phyloP scores from a whole-genome alignment of 2,888 invertebrate genomes.

The Rhingia campestris region DNA sequence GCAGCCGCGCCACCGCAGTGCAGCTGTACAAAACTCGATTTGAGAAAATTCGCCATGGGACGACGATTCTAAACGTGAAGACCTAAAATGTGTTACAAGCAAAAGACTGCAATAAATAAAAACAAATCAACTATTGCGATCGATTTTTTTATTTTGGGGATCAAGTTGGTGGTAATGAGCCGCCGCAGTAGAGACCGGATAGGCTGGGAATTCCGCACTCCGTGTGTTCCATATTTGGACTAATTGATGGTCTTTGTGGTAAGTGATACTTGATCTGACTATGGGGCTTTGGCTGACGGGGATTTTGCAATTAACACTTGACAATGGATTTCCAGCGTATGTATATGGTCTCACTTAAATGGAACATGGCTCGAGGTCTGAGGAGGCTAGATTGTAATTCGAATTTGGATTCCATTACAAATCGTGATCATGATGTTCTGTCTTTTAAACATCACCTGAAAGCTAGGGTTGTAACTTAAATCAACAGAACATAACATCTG shows the following conservation, averaged over 20 bases:
- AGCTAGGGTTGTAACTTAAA: no score
- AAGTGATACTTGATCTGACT: slow-evolving; percentile 59
- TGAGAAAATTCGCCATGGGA: slow-evolving; percentile 44
- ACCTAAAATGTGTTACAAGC: slow-evolving; percentile 61
- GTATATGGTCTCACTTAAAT: slow-evolving; percentile 16
- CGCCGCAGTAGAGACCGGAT: slow-evolving; percentile 17
- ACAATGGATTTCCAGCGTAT: slow-evolving; percentile 32
- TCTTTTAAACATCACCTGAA: no score
- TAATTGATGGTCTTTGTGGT: slow-evolving; percentile 53
- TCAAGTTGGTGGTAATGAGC: slow-evolving; percentile 48
- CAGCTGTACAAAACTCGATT: slow-evolving; percentile 44
- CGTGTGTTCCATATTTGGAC: slow-evolving; percentile 54
- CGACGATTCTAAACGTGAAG: slow-evolving; percentile 20
- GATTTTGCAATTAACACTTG: slow-evolving; percentile 54
- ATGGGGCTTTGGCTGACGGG: background rate
- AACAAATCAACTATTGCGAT: slow-evolving; percentile 46
- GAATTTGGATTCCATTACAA: no score
- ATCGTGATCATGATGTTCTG: no score
- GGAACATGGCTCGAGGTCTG: slow-evolving; percentile 5
- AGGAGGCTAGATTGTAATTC: no score
- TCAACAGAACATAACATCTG: no score
- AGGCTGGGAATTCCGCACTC: slow-evolving; percentile 54
- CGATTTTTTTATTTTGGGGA: slow-evolving; percentile 36
- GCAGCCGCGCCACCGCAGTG: background rate
- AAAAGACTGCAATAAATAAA: slow-evolving; percentile 33